A percentile compares a stretch with the other conserved stretches of the same genome.
Conservation (phyloP, 1,140 invertebrate genomes). For the Drosophila orena region DNA sequence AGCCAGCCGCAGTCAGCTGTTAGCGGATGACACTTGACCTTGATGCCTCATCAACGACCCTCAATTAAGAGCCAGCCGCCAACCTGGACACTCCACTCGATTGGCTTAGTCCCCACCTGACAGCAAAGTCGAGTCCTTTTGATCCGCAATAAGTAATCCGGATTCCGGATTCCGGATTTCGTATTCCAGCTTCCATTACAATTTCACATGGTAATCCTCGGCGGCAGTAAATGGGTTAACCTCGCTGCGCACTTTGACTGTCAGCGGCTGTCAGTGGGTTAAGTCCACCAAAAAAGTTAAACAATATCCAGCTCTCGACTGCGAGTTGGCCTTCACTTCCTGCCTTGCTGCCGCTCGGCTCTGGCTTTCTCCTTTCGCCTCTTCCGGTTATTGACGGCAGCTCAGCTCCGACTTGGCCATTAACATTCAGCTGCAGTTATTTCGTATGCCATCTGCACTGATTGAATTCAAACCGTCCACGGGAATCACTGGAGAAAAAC, state of each 20-base stretch:
- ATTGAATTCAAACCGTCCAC: slow-evolving; percentile 20
- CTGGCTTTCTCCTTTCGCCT: not conserved
- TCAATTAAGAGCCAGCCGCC: slow-evolving; percentile 31
- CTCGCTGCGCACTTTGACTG: slow-evolving; percentile 43
- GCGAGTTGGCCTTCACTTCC: not conserved
- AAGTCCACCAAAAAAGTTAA: slow-evolving; percentile 27
- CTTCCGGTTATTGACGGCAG: slow-evolving; percentile 16
- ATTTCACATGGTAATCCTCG: slow-evolving; percentile 44
- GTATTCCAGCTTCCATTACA: slow-evolving; percentile 71
- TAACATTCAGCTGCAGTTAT: slow-evolving; percentile 12
- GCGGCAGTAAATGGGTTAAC: slow-evolving; percentile 1
- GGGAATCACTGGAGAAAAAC: not conserved
- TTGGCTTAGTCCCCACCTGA: slow-evolving; percentile 39
- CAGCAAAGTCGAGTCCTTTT: slow-evolving; percentile 23
- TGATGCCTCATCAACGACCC: slow-evolving; percentile 7
- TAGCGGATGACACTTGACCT: slow-evolving; percentile 23
- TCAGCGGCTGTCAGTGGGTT: slow-evolving; percentile 42
- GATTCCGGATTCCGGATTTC: too few species aligned
- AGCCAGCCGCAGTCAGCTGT: slow-evolving; percentile 12
- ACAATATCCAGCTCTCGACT: slow-evolving; percentile 15
- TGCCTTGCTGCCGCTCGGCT: not conserved
- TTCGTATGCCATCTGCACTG: slow-evolving; percentile 26
- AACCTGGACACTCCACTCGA: slow-evolving; percentile 30
- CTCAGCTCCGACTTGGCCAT: slow-evolving; percentile 14
- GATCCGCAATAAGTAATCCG: slow-evolving; percentile 35